Conservation (phyloP, 2,113 vertebrate genomes). For the Loxodonta africana region DNA sequence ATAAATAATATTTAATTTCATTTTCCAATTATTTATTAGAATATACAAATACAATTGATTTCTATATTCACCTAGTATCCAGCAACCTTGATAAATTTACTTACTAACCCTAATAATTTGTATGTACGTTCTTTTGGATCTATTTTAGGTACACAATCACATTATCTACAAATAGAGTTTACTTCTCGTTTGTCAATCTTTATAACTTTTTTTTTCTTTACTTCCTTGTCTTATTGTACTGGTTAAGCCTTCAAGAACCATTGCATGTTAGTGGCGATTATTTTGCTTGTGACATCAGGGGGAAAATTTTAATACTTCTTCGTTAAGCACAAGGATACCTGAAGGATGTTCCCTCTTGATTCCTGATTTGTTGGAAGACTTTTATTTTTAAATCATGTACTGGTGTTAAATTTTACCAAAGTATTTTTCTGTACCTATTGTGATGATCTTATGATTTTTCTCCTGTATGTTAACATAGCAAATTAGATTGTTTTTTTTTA, state of each 20-base stretch:
- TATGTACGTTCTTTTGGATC: too few relatives aligned
- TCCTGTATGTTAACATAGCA: not conserved
- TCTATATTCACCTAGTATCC: not conserved
- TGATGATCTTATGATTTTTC: not conserved
- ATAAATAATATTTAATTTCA: not conserved
- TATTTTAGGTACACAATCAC: too few relatives aligned
- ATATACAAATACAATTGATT: not conserved
- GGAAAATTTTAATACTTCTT: not conserved
- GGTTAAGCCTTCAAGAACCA: not conserved
- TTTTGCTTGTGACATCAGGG: not conserved
- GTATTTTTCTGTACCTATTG: not conserved
- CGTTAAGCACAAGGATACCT: not conserved
- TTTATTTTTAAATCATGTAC: not conserved
- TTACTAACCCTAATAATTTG: too few relatives aligned
- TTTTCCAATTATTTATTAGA: not conserved
- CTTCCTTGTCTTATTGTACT: not conserved
- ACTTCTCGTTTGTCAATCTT: not conserved
- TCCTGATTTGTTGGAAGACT: not conserved
- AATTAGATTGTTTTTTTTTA: slow-evolving; percentile 2
- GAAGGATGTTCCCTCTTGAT: not conserved
- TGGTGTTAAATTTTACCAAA: not conserved
- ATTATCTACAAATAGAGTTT: not conserved
- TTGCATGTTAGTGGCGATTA: not conserved
- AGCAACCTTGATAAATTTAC: not conserved
- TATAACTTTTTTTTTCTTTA: not conserved